Conservation (phyloP, 2,888 invertebrate genomes). For the Leptopterna dolabrata region DNA sequence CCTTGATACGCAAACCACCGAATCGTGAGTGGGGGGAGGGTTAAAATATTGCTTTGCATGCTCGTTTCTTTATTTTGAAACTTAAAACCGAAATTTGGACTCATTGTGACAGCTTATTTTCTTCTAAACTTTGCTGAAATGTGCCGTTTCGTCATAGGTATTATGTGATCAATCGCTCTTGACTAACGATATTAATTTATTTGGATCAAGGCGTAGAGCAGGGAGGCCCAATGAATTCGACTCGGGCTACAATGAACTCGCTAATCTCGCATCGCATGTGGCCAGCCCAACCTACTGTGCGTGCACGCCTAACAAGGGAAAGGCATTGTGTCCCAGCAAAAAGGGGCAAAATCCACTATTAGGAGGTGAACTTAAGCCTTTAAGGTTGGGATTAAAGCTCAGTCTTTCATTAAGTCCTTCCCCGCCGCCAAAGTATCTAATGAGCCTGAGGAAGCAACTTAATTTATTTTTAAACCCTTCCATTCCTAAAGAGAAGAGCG, state of each 20-base stretch:
- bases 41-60: too few species aligned
- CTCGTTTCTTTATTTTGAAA: too few species aligned
- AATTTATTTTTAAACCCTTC: slow-evolving; percentile 52
- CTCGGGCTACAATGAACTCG: neutral
- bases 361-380: slow-evolving; percentile 42
- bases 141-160: too few species aligned
- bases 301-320: neutral
- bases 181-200: too few species aligned
- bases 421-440: slow-evolving; percentile 36
- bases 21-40: too few species aligned
- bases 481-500: slow-evolving; percentile 26
- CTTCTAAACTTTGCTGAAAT: too few species aligned
- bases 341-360: slow-evolving; percentile 1
- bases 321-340: neutral
- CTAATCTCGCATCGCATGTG: neutral
- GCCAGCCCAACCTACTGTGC: neutral
- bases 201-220: too few species aligned
- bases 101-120: too few species aligned
- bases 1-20: too few species aligned
- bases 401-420: slow-evolving; percentile 44
- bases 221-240: too few species aligned
- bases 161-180: too few species aligned
- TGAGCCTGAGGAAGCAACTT: slow-evolving; percentile 48
- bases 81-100: too few species aligned
- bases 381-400: slow-evolving; percentile 41